These are phyloP conservation scores for Sebastes paucispinis DNA, from an alignment of 2,797 vertebrate species.

Conservation along the genomic window DNA sequence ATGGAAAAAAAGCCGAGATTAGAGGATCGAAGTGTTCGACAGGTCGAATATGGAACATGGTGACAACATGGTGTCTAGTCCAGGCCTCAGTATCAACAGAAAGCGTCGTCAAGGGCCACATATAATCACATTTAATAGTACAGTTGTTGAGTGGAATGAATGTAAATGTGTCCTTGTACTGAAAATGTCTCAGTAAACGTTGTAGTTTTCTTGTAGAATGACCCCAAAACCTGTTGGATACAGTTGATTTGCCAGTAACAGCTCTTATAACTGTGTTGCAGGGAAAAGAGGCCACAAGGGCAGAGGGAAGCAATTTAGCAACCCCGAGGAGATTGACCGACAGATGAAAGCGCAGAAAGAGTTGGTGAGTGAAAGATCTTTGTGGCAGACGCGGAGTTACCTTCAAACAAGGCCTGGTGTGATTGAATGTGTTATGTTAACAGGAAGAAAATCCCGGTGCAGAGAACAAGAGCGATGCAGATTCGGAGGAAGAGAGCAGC, in stretches of 20 bases:
- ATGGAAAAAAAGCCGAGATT: too few species aligned
- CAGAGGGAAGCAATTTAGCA: constrained; percentile 86
- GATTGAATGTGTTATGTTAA: constrained; percentile 20
- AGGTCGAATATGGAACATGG: too few species aligned
- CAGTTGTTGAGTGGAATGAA: not conserved
- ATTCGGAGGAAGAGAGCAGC: constrained; percentile 85
- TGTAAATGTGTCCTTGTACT: not conserved
- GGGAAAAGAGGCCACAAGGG: constrained; percentile 86
- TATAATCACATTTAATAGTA: not conserved
- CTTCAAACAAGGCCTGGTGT: not conserved
- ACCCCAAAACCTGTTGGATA: not conserved
- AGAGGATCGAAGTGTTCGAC: too few species aligned
- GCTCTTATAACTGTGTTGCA: constrained; percentile 30
- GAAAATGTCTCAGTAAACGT: not conserved
- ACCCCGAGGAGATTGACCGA: constrained; percentile 86
- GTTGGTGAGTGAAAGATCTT: constrained; percentile 64
- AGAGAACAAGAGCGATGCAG: constrained; percentile 69
- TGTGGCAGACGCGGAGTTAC: not conserved
- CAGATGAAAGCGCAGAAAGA: constrained; percentile 84
- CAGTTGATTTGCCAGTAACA: not conserved
- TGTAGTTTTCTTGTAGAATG: not conserved
- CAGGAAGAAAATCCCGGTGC: constrained; percentile 79
- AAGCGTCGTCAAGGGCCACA: too few species aligned
- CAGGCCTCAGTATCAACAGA: not conserved
- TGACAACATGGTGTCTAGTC: not conserved